phyloP scores from a whole-genome alignment of 2,113 vertebrate genomes.

The Phrynosoma platyrhinos region DNA sequence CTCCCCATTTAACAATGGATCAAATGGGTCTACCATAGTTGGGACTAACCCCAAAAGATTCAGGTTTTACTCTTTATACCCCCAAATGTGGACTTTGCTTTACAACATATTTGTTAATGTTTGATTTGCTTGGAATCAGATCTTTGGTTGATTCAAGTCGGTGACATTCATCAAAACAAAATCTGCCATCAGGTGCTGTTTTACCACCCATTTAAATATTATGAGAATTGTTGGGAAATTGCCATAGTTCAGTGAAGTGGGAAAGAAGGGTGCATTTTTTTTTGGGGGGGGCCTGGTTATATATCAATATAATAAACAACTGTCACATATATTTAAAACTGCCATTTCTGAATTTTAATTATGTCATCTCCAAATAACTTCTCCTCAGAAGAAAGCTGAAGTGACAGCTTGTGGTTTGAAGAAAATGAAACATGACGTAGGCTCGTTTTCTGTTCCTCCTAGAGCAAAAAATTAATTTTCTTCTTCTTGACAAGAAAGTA shows the following conservation, averaged over 20 bases:
- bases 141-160: not conserved
- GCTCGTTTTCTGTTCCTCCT: constrained; percentile 64
- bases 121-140: not conserved
- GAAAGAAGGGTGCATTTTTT: constrained; percentile 23
- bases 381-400: constrained; percentile 67
- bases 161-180: not conserved
- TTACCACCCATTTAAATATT: not conserved
- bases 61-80: not conserved
- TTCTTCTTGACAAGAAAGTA: constrained; percentile 65
- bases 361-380: constrained; percentile 73
- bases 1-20: not conserved
- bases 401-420: constrained; percentile 65
- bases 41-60: not conserved
- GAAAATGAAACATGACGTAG: constrained; percentile 73
- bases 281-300: constrained; percentile 37
- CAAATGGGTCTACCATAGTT: not conserved
- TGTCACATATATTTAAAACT: constrained; percentile 74
- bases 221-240: constrained; percentile 5
- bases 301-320: constrained; percentile 73
- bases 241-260: not conserved
- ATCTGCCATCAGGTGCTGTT: not conserved
- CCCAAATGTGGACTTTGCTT: not conserved
- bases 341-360: constrained; percentile 71
- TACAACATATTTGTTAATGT: not conserved
- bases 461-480: constrained; percentile 73